A percentile compares a stretch with the other conserved stretches of the same genome.
Evolutionary conservation across 2,113 vertebrate genomes (phyloP).

Genomic region (Brachionichthys hirsutus): DNA sequence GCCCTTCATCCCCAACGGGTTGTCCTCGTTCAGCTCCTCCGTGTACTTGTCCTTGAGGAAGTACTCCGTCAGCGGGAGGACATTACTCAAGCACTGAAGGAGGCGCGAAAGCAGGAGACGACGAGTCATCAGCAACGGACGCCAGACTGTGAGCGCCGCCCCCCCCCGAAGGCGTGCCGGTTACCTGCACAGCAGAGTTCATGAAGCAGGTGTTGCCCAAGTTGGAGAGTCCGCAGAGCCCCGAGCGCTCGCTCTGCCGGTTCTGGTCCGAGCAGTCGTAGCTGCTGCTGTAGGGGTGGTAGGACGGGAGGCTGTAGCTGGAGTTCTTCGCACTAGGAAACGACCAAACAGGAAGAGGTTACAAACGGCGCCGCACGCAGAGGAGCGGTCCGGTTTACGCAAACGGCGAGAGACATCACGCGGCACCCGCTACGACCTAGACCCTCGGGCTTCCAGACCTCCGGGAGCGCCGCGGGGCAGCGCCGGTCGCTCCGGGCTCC

Average conservation of each 20-base stretch:
- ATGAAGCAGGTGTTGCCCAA: constrained; percentile 99
- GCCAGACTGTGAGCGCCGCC: too few species aligned
- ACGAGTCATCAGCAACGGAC: not conserved
- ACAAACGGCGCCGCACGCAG: constrained; percentile 1
- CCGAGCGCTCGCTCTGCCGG: constrained; percentile 90
- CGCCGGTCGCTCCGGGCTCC: constrained; percentile 56
- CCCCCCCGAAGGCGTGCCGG: not conserved
- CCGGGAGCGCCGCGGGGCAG: constrained; percentile 43
- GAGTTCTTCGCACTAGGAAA: constrained; percentile 95
- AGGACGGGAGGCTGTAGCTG: constrained; percentile 93
- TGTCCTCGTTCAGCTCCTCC: constrained; percentile 96
- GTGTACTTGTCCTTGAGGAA: constrained; percentile 97
- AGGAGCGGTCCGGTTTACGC: not conserved
- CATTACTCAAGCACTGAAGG: constrained; percentile 96
- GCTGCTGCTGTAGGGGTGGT: constrained; percentile 92
- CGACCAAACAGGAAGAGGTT: constrained; percentile 38
- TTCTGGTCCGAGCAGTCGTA: constrained; percentile 94
- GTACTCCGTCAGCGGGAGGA: constrained; percentile 93
- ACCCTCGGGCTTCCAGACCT: constrained; percentile 33
- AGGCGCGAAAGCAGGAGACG: constrained; percentile 10
- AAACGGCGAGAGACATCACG: too few species aligned
- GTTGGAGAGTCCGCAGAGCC: constrained; percentile 96
- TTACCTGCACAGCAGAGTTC: constrained; percentile 99
- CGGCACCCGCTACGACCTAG: too few species aligned
- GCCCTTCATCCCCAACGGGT: constrained; percentile 97